These are phyloP conservation scores for Seira ritae DNA, from an alignment of 2,888 invertebrate genomes.

Conservation along the genomic window DNA sequence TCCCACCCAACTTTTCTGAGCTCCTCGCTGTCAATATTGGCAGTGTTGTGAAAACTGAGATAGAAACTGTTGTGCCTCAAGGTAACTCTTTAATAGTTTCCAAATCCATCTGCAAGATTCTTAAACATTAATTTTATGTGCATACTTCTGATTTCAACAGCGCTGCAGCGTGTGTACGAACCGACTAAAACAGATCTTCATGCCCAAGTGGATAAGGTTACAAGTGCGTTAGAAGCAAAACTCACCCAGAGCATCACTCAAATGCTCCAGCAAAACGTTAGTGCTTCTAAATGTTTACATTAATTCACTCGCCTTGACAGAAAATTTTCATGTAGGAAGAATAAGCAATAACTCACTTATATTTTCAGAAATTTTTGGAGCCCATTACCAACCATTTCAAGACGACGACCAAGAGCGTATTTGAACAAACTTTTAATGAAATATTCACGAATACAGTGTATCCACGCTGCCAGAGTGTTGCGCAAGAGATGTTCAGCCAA, in stretches of 20 bases:
- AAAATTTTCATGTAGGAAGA: no score
- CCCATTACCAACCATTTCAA: slow-evolving; percentile 49
- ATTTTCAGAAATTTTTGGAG: slow-evolving; percentile 52
- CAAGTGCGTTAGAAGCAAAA: slow-evolving; percentile 84
- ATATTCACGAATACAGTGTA: slow-evolving; percentile 85
- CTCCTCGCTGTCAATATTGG: slow-evolving; percentile 68
- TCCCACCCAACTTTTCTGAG: slow-evolving; percentile 70
- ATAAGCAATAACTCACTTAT: slow-evolving; percentile 5
- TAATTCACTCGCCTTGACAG: no score
- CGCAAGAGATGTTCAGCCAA: slow-evolving; percentile 91
- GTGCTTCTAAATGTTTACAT: slow-evolving; percentile 50
- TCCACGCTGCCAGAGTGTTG: slow-evolving; percentile 91
- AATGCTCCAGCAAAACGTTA: slow-evolving; percentile 87
- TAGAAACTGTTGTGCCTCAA: slow-evolving; percentile 77
- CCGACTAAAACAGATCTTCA: slow-evolving; percentile 76
- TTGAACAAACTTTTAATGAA: slow-evolving; percentile 79
- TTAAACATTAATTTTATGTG: neutral
- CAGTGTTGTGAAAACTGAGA: slow-evolving; percentile 78
- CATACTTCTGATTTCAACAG: slow-evolving; percentile 25
- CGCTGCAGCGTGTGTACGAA: slow-evolving; percentile 72
- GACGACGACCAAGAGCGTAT: slow-evolving; percentile 51
- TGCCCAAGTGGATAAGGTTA: slow-evolving; percentile 83
- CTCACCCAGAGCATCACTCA: slow-evolving; percentile 88
- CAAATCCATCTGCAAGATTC: no score
- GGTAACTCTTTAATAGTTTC: slow-evolving; percentile 74